A percentile compares a stretch with the other conserved stretches of the same genome.
Evolutionary conservation across 2,113 vertebrate genomes (phyloP).

Genomic region (Centropristis striata): DNA sequence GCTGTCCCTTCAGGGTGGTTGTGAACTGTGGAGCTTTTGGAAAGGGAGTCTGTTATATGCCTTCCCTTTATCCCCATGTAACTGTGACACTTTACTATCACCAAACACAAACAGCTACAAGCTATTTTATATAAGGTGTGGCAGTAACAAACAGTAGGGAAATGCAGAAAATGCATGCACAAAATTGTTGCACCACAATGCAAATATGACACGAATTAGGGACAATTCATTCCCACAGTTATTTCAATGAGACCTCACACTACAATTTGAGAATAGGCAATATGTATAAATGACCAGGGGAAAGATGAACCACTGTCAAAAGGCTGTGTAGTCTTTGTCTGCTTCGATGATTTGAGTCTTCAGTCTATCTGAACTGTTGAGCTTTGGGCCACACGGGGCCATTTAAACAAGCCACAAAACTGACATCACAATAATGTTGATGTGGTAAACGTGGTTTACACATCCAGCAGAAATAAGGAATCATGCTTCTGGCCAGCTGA

Average conservation of each 20-base stretch:
- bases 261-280: not conserved
- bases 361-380: too few species aligned
- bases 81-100: constrained; percentile 9
- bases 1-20: constrained; percentile 69
- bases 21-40: constrained; percentile 24
- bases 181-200: not conserved
- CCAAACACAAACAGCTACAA: not conserved
- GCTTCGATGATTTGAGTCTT: too few species aligned
- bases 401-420: too few species aligned
- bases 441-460: not conserved
- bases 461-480: not conserved
- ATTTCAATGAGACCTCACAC: not conserved
- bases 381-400: too few species aligned
- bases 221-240: not conserved
- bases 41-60: constrained; percentile 40
- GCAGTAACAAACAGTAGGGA: not conserved
- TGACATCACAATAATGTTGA: too few species aligned
- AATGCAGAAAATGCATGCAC: too few species aligned
- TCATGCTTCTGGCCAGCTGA: too few species aligned
- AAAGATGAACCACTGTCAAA: too few species aligned
- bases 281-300: too few species aligned
- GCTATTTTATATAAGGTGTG: not conserved
- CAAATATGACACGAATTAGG: too few species aligned
- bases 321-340: too few species aligned
- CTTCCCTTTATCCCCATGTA: constrained; percentile 2